Evolutionary conservation across 2,113 vertebrate species (phyloP).

Genomic region (Cariama cristata): DNA sequence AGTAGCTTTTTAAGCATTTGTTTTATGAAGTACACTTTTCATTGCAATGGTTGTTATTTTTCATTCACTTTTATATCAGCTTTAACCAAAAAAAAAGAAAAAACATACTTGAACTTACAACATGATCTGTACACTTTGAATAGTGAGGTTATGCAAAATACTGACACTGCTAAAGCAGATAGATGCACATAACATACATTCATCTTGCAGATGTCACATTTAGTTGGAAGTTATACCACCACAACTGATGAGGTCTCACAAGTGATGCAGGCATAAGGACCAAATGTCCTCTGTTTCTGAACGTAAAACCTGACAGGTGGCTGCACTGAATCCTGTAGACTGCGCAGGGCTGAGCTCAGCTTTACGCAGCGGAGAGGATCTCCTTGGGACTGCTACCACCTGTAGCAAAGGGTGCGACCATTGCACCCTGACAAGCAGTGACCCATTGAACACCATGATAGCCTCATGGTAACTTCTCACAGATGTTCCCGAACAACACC

Average conservation of each 20-base stretch:
- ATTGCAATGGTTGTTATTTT: constrained; percentile 21
- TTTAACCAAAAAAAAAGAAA: not conserved
- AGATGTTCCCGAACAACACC: not conserved
- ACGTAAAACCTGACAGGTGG: not conserved
- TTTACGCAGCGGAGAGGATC: not conserved
- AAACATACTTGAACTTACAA: not conserved
- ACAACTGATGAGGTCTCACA: not conserved
- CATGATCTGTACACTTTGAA: not conserved
- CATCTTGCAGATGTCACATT: not conserved
- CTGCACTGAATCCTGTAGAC: not conserved
- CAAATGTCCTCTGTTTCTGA: not conserved
- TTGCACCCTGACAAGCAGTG: no score
- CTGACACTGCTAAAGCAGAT: not conserved
- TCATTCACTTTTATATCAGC: constrained; percentile 23
- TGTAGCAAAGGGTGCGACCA: not conserved
- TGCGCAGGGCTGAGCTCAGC: not conserved
- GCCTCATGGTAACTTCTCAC: not conserved
- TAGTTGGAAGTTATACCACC: not conserved
- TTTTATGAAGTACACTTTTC: constrained; percentile 51
- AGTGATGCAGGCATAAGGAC: not conserved
- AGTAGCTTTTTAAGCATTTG: constrained; percentile 34
- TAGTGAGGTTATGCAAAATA: not conserved
- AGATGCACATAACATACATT: not conserved
- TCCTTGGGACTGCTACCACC: no score
- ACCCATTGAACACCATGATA: not conserved